These are phyloP conservation scores for Erethizon dorsatum DNA, from an alignment of 2,797 vertebrate species.

Conservation along the genomic window DNA sequence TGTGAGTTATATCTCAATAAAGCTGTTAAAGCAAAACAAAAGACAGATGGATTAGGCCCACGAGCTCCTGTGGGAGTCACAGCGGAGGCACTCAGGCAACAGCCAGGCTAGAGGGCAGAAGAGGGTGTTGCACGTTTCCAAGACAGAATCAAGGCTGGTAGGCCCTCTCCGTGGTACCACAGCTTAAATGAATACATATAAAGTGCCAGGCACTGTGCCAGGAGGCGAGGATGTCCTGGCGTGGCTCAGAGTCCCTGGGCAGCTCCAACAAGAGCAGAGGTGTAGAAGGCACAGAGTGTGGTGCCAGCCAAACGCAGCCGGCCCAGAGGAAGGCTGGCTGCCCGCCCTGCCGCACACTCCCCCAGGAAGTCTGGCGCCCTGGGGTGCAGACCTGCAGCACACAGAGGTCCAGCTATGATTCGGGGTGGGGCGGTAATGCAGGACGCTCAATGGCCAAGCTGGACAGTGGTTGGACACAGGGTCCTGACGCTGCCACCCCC, in stretches of 20 bases:
- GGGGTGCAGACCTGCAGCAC: background rate
- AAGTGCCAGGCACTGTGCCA: background rate
- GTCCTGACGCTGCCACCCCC: background rate
- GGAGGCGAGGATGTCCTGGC: background rate
- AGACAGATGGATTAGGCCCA: background rate
- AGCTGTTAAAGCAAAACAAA: background rate
- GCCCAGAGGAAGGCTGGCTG: background rate
- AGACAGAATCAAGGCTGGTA: background rate
- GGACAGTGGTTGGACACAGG: background rate
- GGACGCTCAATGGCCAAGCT: background rate
- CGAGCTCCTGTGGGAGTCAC: background rate
- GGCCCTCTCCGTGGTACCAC: background rate
- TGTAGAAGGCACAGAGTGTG: fast-evolving
- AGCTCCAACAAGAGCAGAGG: background rate
- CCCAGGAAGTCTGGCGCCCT: background rate
- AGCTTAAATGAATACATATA: background rate
- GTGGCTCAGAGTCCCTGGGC: background rate
- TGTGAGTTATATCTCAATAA: slow-evolving; percentile 63
- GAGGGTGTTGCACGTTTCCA: background rate
- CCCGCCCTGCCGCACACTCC: background rate
- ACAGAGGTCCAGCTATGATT: background rate
- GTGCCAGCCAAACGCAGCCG: background rate
- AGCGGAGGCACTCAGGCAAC: background rate
- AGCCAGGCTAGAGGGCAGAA: background rate
- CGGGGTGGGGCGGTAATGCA: fast-evolving